Evolutionary conservation across 2,113 vertebrate genomes (phyloP), one percentile per base, ranked within the genome.

Genomic region (Penelope pileata): DNA sequence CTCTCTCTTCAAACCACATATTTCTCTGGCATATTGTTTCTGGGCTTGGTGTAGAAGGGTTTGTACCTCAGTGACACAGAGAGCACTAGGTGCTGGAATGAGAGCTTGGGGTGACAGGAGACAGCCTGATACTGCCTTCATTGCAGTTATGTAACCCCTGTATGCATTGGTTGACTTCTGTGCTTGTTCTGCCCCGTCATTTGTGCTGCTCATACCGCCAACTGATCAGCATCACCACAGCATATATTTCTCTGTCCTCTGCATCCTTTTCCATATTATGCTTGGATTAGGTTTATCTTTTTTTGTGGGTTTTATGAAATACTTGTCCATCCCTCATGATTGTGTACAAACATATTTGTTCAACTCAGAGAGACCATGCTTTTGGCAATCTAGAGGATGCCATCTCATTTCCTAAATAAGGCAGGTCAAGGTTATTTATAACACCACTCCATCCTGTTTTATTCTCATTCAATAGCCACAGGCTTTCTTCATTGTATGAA

Each of bases 131-230:
- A 9, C 53, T 80, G 83, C 56, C 36, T 63, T 64, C 38, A 27
- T 29, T 6, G 38, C 2, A 0, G 38, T 84, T 92, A 40, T 1
- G 0, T 32, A 90, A 69, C 1, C 0, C 29, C 50, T 47, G 12
- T 9, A 8, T 11, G 4, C 9, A 32, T 7, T 38, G 27, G 21
- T 80, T 12, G 7, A 69, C 60, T 40, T 48, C 8, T 2, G 3
- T 12, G 4, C 36, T 77, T 79, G 26, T 54, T 17, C 19, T 50
- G 12, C 38, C 14, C 29, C 30, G 38, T 36, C 32, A 40, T 26
- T 38, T 76, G 24, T 69, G 66, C 23, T 8, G 10, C 21, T 60
- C 38, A 18, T 16, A 58, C 9, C 12, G 85, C 59, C n/a, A 62
- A 6, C 5, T 50, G 16, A 45, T 59, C 54, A 79, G 56, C 29